Conservation (phyloP, 2,888 invertebrate species). For the Dryadula phaetusa region DNA sequence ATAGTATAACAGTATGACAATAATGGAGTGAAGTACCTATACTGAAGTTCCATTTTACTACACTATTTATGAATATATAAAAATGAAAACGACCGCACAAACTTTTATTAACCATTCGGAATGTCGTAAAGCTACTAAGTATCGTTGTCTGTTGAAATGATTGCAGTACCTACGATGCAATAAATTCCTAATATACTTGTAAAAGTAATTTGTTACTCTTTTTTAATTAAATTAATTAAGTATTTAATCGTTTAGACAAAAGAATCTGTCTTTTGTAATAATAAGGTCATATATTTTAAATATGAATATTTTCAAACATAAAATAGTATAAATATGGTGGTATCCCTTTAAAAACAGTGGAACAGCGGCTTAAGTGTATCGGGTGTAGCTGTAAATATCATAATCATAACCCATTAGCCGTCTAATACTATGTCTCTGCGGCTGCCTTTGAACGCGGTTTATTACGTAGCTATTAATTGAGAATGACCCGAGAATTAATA, state of each 20-base stretch:
- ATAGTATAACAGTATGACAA: neutral
- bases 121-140: constrained; percentile 24
- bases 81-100: constrained; percentile 19
- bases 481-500: constrained; percentile 54
- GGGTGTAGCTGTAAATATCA: constrained; percentile 80
- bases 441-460: constrained; percentile 72
- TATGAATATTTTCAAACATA: neutral
- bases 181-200: constrained; percentile 16
- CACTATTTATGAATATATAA: constrained; percentile 26
- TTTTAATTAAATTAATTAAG: neutral
- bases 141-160: neutral
- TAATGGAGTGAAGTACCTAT: constrained; percentile 5
- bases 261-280: too few relatives aligned
- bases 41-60: constrained; percentile 15
- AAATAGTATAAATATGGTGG: neutral
- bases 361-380: constrained; percentile 63
- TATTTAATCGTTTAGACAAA: too few relatives aligned
- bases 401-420: constrained; percentile 80
- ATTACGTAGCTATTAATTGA: constrained; percentile 74
- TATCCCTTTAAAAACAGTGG: constrained; percentile 42
- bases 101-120: constrained; percentile 29
- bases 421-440: constrained; percentile 78
- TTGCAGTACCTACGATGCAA: neutral
- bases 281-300: too few relatives aligned
- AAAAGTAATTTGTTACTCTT: neutral